phyloP scores from a whole-genome alignment of 2,888 invertebrate genomes.

The Phasia obesa region DNA sequence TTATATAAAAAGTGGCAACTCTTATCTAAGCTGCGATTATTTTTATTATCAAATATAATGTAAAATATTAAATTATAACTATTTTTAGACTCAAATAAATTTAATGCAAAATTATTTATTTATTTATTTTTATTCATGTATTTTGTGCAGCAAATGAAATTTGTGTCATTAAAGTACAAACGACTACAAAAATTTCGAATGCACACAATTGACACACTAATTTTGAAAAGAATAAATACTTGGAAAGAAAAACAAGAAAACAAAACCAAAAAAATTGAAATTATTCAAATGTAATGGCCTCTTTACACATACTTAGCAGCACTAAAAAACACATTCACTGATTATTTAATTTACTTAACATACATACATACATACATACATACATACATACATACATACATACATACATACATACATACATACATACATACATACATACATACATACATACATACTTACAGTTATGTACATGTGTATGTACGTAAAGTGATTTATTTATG shows the following conservation, averaged over 20 bases:
- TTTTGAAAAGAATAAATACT: conserved; percentile 18
- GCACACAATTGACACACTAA: conserved; percentile 56
- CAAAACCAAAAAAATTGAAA: conserved; percentile 1
- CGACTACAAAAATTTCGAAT: conserved; percentile 10
- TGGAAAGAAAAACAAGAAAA: not conserved
- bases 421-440: too few species aligned
- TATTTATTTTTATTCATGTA: not conserved
- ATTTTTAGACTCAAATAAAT: conserved; percentile 52
- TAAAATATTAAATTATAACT: conserved; percentile 52
- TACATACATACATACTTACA: too few species aligned
- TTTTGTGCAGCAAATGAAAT: not conserved
- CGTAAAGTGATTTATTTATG: not conserved
- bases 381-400: too few species aligned
- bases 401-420: too few species aligned
- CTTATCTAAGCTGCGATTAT: too few species aligned
- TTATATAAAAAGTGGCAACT: too few species aligned
- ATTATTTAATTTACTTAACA: conserved; percentile 1
- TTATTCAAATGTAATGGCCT: conserved; percentile 34
- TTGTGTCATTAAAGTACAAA: conserved; percentile 22
- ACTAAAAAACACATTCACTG: not conserved
- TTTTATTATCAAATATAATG: not conserved
- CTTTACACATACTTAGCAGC: not conserved
- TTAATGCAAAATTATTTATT: conserved; percentile 17
- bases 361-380: too few species aligned
- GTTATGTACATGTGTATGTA: too few species aligned